Base-by-base conservation (phyloP, 2,797 vertebrate genomes). In the Microhierax caerulescens region DNA sequence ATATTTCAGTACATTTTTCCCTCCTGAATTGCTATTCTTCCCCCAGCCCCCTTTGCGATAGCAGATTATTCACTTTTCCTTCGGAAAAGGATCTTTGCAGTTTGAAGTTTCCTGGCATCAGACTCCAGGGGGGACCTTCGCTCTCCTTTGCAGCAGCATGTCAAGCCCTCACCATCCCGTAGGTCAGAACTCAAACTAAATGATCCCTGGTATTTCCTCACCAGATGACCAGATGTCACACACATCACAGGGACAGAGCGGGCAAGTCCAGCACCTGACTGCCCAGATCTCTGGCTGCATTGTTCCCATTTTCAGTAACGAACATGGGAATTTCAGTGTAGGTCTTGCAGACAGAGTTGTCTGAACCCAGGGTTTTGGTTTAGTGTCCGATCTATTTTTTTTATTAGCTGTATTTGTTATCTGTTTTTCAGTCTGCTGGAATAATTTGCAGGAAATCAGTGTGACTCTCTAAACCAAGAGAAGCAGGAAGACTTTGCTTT, bases 1-100 rank as follows among this genome's bases (percentile, higher is more conserved):
- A 97, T 93, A 95, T 21, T 45, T 81, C 56, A 45, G 93, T 93
- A 19, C 65, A 28, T 88, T 97, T 93, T 95, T 39, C 63, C 91
- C 80, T 91, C 85, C 82, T 80, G 73, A 39, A 78, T 77, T 95
- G 83, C 94, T 97, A 80, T 92, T 91, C 43, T 92, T 91, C 39
- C 63, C 68, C 30, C 85, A 90, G 17, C 72, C 90, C 57, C 60
- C 73, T 77, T 79, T 92, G 83, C 1, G 2, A 69, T 51, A 93
- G 79, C 82, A 85, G 59, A 80, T 93, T 75, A 81, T 91, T 95
- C 69, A 50, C 77, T 85, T 93, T 59, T 90, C 67, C 47, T 79
- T 68, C 0, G 0, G 47, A 83, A 61, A 91, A 79, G 51, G 34
- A 16, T 69, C 87, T 81, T 84, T 80, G 91, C 75, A 91, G 77